Evolutionary conservation across 2,797 vertebrate species (phyloP), one percentile per base, ranked within the genome.

Genomic region (Hapalemur alaotrensis): DNA sequence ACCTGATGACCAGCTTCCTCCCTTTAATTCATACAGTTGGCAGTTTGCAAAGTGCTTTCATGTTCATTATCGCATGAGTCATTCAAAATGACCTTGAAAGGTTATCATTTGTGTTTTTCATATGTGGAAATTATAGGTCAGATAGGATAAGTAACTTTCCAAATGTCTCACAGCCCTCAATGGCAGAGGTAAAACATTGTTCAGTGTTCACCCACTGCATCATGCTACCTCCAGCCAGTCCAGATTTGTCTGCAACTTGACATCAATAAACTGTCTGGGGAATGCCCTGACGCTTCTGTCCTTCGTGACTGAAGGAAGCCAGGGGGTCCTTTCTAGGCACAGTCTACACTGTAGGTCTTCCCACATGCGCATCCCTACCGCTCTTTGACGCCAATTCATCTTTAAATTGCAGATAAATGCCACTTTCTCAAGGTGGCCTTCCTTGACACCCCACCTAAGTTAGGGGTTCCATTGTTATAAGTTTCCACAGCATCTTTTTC

Each of bases 51-150:
- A 78, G 18, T 35, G 50, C 23, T 73, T 90, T 73, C 7, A 0
- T 59, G 23, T 63, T 75, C 35, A 89, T 84, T 72, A 41, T 91
- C 75, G 78, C 50, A 41, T 76, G 79, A 54, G 30, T 78, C 82
- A 75, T 65, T 94, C 85, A 57, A 20, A 38, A 4, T 82, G 82
- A 91, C 52, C 69, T 70, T 78, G 23, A 95, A 78, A 43, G 25
- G 13, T 79, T 85, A 59, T 75, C 78, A 89, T 61, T 73, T 80
- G 35, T 81, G 54, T 91, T 86, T 90, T 14, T 23, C 91, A 83
- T 50, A 86, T 95, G 59, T 73, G 52, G 48, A 92, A 79, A 95
- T 73, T 79, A 46, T 63, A n/a, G 69, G n/a, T 89, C 23, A 73
- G n/a, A 70, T 15, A 43, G 12, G 25, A 57, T 70, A 89, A 75